Percentiles rank a stretch among this genome's conserved stretches.
Conservation (phyloP, 2,888 invertebrate genomes). For the Acheta domesticus region DNA sequence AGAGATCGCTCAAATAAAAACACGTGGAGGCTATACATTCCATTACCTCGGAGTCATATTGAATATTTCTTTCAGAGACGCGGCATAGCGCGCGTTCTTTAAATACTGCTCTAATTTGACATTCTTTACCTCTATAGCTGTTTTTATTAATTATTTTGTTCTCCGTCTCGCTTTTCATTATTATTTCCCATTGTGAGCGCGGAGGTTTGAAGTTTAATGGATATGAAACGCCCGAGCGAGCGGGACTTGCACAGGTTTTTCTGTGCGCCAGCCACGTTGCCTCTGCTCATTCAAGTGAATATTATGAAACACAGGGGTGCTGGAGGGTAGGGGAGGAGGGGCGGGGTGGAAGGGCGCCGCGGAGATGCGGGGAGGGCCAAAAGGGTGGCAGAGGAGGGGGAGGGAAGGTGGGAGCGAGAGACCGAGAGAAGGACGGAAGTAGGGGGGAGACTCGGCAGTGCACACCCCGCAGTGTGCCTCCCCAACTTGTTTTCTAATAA, state of each 20-base stretch:
- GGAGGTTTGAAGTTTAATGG: not conserved
- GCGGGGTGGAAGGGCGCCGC: too few species aligned
- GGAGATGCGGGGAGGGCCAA: too few species aligned
- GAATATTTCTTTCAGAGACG: not conserved
- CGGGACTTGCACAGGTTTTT: not conserved
- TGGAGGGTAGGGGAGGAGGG: too few species aligned
- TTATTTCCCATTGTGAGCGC: not conserved
- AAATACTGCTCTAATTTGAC: not conserved
- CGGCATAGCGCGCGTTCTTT: not conserved
- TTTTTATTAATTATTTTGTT: conserved; percentile 3
- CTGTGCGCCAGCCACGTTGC: not conserved
- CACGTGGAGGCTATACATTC: not conserved
- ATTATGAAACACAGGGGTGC: not conserved
- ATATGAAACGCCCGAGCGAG: not conserved
- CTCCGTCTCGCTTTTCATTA: conserved; percentile 4
- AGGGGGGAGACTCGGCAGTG: too few species aligned
- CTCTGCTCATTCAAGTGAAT: not conserved
- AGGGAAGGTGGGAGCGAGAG: too few species aligned
- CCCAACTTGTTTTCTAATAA: too few species aligned
- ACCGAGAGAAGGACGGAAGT: too few species aligned
- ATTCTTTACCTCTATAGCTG: not conserved
- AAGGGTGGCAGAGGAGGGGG: too few species aligned
- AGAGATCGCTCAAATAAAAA: too few species aligned
- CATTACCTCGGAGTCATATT: not conserved
- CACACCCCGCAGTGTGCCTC: too few species aligned